Conservation (phyloP, 2,113 vertebrate genomes). For the Pachypanchax playfairii region DNA sequence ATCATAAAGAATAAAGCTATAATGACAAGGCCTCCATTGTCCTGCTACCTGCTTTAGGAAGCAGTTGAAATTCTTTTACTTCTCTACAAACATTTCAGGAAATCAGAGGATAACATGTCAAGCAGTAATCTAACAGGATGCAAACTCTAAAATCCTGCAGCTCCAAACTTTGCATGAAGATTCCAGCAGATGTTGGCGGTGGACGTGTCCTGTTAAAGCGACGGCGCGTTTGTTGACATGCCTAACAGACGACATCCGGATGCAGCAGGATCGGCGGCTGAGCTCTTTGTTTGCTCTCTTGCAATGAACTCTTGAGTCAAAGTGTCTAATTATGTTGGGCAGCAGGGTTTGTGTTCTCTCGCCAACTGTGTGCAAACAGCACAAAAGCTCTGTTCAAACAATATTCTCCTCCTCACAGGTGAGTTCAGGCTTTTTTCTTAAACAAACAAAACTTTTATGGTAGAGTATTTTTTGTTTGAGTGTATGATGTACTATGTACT, state of each 20-base stretch:
- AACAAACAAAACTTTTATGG: not conserved
- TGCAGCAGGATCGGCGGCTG: conserved; percentile 77
- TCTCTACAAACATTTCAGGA: conserved; percentile 4
- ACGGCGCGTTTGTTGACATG: conserved; percentile 76
- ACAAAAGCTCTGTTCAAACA: conserved; percentile 53
- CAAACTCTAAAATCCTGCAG: not conserved
- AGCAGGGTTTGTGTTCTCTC: conserved; percentile 65
- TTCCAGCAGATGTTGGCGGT: conserved; percentile 11
- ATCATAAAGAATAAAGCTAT: conserved; percentile 65
- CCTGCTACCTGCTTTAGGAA: conserved; percentile 47
- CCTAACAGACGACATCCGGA: conserved; percentile 82
- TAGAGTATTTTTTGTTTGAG: not conserved
- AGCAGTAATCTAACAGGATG: conserved; percentile 49
- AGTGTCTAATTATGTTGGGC: conserved; percentile 66
- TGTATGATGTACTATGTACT: no score
- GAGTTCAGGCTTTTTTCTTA: not conserved
- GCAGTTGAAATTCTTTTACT: conserved; percentile 17
- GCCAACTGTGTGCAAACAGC: conserved; percentile 72
- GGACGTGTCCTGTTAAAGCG: conserved; percentile 50
- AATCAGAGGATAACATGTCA: conserved; percentile 6
- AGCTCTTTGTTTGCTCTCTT: conserved; percentile 78
- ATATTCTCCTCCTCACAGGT: conserved; percentile 21
- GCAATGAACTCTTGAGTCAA: conserved; percentile 69
- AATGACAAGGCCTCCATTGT: conserved; percentile 57
- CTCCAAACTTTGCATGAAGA: conserved; percentile 1